Base-by-base conservation (phyloP, 1,140 invertebrate species). In the Plodia interpunctella region DNA sequence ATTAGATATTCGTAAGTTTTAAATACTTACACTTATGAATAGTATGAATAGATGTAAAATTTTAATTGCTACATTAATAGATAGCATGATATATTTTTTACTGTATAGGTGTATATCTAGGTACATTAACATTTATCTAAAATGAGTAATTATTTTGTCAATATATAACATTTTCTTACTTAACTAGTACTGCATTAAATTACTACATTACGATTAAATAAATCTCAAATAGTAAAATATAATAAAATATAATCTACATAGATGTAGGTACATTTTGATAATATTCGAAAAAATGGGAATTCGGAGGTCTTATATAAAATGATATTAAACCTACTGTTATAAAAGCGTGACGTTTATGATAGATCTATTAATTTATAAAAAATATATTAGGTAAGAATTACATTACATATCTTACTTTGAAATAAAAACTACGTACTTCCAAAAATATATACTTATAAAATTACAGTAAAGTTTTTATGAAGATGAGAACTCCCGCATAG, bases 111-210 rank as follows among this genome's bases (percentile, higher is more conserved):
- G 9, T 9, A 28, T 28, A 28, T n/a, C n/a, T n/a, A 28, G 3
- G 1, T 44, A 44, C 38, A 44, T 44, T 44, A 44, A 44, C 15
- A 44, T 44, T 44, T 3, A 25, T 44, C 38, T 57, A 57, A 57
- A 57, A 30, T 57, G 56, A 57, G 56, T 57, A 57, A 57, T 44
- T 44, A 17, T 44, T 44, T n/a, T 6, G 2, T 44, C 3, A 44
- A 5, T 5, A 44, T 44, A n/a, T 35, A 35, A 5, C 6, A 25
- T 11, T 35, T 35, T 35, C 21, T 57, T 49, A 28, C 21, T 21
- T 57, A 50, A 57, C 5, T n/a, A 49, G 19, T 20, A 15, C 52
- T 74, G 70, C 75, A 76, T 78, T 65, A 68, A 8, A 25, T 25
- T 55, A 54, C 8, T 55, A 60, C 13, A 11, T 38, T 28, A 32